Percentiles rank a stretch among this genome's conserved stretches.
phyloP scores from a whole-genome alignment of 2,113 vertebrate genomes.

The Cephalopholis sonnerati region DNA sequence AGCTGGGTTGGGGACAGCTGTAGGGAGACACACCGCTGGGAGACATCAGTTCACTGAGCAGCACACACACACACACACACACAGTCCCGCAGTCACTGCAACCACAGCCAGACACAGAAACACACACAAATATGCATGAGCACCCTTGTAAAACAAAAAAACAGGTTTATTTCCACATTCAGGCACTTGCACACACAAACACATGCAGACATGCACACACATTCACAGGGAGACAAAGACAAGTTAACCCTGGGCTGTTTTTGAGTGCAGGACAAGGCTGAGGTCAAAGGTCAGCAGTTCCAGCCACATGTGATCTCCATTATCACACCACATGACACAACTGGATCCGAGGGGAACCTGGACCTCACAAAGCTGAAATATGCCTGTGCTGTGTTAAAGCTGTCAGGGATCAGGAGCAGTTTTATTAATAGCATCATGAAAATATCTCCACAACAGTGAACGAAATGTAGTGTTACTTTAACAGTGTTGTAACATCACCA shows the following conservation, averaged over 20 bases:
- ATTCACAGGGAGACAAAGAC: constrained; percentile 18
- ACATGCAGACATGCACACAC: neutral
- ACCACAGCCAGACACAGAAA: neutral
- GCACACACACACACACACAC: constrained; percentile 4
- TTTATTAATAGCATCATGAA: constrained; percentile 10
- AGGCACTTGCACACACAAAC: neutral
- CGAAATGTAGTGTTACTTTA: neutral
- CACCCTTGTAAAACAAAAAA: constrained; percentile 1
- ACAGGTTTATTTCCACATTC: neutral
- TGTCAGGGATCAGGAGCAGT: constrained; percentile 19
- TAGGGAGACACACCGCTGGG: constrained; percentile 55
- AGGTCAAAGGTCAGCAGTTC: constrained; percentile 57
- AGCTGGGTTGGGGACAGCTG: constrained; percentile 67
- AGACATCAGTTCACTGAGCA: constrained; percentile 50
- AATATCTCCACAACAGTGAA: neutral
- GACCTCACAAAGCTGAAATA: constrained; percentile 43
- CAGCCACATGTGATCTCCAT: constrained; percentile 56
- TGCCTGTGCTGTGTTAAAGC: neutral
- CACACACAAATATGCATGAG: neutral
- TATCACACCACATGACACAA: constrained; percentile 44
- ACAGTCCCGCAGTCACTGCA: neutral
- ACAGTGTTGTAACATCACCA: constrained; percentile 44
- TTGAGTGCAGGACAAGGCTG: constrained; percentile 24
- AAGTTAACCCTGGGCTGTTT: constrained; percentile 41
- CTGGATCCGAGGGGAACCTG: constrained; percentile 28